These are phyloP conservation scores for Bergia puertoricense DNA, from an alignment of 92 coral and sea anemone species.

Conservation along the genomic window DNA sequence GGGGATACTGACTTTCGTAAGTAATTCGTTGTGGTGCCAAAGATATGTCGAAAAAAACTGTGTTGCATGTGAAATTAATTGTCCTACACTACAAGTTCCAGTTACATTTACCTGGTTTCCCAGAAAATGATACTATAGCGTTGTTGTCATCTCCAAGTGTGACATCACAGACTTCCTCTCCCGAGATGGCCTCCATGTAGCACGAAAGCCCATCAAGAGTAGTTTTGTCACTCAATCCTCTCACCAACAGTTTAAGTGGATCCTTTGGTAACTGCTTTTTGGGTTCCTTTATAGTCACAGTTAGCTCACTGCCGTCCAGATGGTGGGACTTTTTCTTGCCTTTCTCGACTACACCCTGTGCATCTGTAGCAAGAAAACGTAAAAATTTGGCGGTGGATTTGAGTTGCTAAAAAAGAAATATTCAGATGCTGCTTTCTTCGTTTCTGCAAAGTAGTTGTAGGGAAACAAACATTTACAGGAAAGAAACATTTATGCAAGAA, in stretches of 20 bases:
- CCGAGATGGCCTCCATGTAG: conserved; percentile 66
- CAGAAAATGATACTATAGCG: conserved; percentile 54
- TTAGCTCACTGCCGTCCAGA: conserved; percentile 43
- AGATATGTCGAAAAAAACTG: too few species aligned
- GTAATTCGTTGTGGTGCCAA: background rate
- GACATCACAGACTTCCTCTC: conserved; percentile 45
- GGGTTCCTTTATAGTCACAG: conserved; percentile 37
- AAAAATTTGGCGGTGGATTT: background rate
- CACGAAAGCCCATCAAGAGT: conserved; percentile 50
- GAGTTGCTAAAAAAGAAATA: background rate
- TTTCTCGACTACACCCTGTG: conserved; percentile 49
- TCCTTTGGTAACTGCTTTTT: conserved; percentile 51
- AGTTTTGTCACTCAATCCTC: conserved; percentile 56
- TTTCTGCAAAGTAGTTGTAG: background rate
- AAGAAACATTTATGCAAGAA: too few species aligned
- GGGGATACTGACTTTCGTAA: background rate
- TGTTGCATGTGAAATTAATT: background rate
- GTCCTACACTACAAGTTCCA: too few species aligned
- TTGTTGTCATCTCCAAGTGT: conserved; percentile 44
- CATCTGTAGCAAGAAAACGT: conserved; percentile 34
- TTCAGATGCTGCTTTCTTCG: background rate
- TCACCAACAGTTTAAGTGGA: conserved; percentile 49
- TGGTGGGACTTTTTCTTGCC: conserved; percentile 34
- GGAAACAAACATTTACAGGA: too few species aligned
- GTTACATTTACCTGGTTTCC: conserved; percentile 44